Percentiles rank a stretch among this genome's conserved stretches.
phyloP scores from a whole-genome alignment of 2,113 vertebrate species.

The Fulmarus glacialis region DNA sequence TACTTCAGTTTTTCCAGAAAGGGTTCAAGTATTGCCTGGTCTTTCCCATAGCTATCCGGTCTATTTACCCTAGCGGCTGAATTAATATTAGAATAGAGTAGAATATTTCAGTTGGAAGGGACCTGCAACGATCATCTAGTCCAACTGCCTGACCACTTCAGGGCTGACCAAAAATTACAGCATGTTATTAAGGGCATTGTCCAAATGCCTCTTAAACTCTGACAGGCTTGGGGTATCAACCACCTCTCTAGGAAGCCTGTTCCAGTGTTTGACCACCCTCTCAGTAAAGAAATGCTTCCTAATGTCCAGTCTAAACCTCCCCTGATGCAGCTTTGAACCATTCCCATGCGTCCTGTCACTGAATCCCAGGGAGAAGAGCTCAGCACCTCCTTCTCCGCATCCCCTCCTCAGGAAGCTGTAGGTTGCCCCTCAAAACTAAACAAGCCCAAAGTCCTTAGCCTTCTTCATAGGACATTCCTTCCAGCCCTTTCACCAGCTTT shows the following conservation, averaged over 20 bases:
- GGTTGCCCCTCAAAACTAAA: too few species aligned
- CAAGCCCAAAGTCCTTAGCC: too few species aligned
- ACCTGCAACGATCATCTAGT: neutral
- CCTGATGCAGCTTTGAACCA: neutral
- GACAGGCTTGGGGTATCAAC: accelerated
- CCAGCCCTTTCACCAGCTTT: too few species aligned
- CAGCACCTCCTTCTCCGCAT: neutral
- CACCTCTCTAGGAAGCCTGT: neutral
- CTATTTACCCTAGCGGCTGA: neutral
- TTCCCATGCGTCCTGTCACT: neutral
- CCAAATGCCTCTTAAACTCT: neutral
- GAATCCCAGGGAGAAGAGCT: neutral
- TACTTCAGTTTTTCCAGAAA: neutral
- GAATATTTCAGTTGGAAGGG: neutral
- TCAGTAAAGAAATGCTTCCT: neutral
- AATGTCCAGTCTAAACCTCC: neutral
- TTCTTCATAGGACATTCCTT: too few species aligned
- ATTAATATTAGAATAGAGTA: neutral
- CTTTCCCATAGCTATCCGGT: neutral
- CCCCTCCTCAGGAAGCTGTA: neutral
- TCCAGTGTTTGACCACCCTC: neutral
- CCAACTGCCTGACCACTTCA: neutral
- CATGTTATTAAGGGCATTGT: neutral
- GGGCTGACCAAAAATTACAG: neutral
- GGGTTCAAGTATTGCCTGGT: neutral